These are phyloP conservation scores for Champsocephalus esox DNA, from an alignment of 2,797 vertebrate genomes.

Conservation along the genomic window DNA sequence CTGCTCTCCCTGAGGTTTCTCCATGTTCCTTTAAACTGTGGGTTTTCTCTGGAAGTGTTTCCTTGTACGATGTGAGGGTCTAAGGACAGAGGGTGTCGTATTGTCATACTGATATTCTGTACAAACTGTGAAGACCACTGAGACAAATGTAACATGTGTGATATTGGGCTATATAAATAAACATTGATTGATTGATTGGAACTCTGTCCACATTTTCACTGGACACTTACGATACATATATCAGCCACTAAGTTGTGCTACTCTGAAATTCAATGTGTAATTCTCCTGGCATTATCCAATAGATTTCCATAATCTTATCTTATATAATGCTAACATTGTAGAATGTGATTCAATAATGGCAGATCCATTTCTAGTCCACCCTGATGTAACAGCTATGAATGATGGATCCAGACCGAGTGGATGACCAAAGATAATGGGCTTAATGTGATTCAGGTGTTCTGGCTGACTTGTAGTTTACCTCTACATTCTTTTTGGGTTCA, in stretches of 20 bases:
- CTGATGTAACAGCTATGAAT: conserved; percentile 79
- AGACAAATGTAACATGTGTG: too few relatives aligned
- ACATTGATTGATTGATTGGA: not conserved
- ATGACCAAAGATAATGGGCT: conserved; percentile 80
- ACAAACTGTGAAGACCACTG: too few relatives aligned
- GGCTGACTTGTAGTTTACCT: conserved; percentile 69
- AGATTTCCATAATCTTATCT: conserved; percentile 51
- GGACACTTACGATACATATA: not conserved
- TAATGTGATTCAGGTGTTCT: conserved; percentile 83
- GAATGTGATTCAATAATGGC: conserved; percentile 39
- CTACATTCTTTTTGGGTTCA: conserved; percentile 70
- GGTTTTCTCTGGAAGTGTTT: too few relatives aligned
- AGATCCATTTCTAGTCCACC: conserved; percentile 57
- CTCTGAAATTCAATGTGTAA: conserved; percentile 29
- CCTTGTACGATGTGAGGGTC: too few relatives aligned
- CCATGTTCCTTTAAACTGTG: too few relatives aligned
- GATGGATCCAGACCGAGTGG: conserved; percentile 76
- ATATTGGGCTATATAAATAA: too few relatives aligned
- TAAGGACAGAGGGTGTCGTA: too few relatives aligned
- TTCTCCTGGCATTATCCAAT: conserved; percentile 32
- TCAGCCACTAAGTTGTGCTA: not conserved
- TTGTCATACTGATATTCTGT: too few relatives aligned
- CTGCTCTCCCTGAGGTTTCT: too few relatives aligned
- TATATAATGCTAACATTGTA: conserved; percentile 24
- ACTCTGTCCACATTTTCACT: conserved; percentile 2